Evolutionary conservation across 2,888 invertebrate genomes (phyloP), one percentile per base, ranked within the genome.

Genomic region (Apamea sordens): DNA sequence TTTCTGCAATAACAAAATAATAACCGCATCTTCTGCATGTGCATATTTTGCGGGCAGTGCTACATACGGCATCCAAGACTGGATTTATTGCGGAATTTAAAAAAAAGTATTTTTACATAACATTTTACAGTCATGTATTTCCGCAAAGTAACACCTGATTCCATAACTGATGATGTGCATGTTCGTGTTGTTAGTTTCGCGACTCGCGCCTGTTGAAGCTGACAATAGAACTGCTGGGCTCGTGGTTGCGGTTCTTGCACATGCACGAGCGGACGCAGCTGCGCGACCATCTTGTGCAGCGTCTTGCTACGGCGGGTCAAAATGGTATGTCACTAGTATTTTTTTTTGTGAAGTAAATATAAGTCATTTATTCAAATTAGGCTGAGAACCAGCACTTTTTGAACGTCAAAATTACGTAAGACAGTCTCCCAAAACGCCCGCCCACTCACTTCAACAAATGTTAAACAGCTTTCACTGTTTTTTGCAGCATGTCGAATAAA

Each of bases 161-260:
- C 36, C 36, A 18, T 61, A n/a, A 36, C 18, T 71, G 36, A 71
- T n/a, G 36, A 15, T 28, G 63, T 21, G 24, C 44, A 86, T 59
- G 18, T 68, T 69, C 10, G 6, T 53, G 10, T 76, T 13, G 6
- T 21, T 72, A 94, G 92, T 78, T 65, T 1, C 92, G 91, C 8
- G 95, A 96, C 86, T 82, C 87, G 1, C 94, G 96, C 0, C 86
- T 96, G 64, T 87, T 95, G 91, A 89, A 92, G 53, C 89, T 97
- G 75, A 93, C 95, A 8, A 77, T 97, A 67, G 97, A 97, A 85
- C 94, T 97, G 73, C 87, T 97, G 78, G 92, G 94, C 56, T 87
- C 92, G 88, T 97, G 96, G 93, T 95, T 93, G 70, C 92, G 92
- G 61, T 94, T 90, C 88, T 80, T 91, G 74, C 72, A 80, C 21